These are phyloP conservation scores for Pristionchus fissidentatus DNA, from an alignment of 2,888 invertebrate species.

Conservation along the genomic window DNA sequence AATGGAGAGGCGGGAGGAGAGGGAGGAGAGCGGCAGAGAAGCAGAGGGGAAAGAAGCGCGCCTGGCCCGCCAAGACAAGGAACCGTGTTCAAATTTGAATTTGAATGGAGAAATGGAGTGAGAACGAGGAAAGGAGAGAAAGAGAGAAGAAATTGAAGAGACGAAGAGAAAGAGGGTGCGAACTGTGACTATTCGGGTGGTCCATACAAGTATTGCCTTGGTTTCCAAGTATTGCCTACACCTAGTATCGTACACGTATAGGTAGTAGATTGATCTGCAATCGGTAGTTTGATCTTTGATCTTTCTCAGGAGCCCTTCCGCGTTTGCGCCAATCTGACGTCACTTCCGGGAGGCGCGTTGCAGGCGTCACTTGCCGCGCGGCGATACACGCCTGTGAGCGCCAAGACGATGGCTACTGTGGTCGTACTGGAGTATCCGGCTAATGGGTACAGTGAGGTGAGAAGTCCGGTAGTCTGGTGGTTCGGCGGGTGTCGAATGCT, in stretches of 20 bases:
- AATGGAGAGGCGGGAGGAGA: not conserved
- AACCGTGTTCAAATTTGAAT: conserved; percentile 25
- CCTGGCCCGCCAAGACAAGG: not conserved
- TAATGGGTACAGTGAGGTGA: conserved; percentile 65
- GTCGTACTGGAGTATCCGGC: conserved; percentile 66
- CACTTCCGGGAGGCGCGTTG: conserved; percentile 60
- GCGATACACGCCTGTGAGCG: conserved; percentile 54
- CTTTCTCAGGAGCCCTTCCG: conserved; percentile 47
- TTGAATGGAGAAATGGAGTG: not conserved
- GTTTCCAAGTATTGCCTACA: too few relatives aligned
- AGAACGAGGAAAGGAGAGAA: not conserved
- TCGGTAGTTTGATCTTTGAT: too few relatives aligned
- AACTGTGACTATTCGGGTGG: too few relatives aligned
- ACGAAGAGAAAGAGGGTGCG: too few relatives aligned
- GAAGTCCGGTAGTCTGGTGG: not conserved
- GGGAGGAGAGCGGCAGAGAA: not conserved
- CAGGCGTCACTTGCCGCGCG: conserved; percentile 59
- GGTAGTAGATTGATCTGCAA: too few relatives aligned
- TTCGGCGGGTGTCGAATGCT: not conserved
- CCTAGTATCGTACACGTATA: too few relatives aligned
- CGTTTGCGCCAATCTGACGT: conserved; percentile 62
- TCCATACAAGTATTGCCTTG: too few relatives aligned
- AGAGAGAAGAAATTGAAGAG: not conserved
- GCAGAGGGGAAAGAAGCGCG: not conserved
- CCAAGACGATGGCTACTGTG: conserved; percentile 60